phyloP scores from a whole-genome alignment of 1,140 invertebrate genomes.

The Aphelenchoides avenae region DNA sequence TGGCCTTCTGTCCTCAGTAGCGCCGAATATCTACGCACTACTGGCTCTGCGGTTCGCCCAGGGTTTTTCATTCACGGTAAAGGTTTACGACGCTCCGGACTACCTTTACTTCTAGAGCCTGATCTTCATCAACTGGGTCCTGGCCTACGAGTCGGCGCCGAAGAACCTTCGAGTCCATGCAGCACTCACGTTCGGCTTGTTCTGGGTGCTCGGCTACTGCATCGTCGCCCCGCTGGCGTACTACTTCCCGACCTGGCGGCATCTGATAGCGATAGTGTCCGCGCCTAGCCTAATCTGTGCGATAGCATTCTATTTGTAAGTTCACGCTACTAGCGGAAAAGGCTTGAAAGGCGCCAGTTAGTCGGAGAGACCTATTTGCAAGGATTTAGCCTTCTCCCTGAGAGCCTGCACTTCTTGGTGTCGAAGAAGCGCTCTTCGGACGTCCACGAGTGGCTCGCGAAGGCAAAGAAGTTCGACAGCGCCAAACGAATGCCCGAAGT shows the following conservation, averaged over 20 bases:
- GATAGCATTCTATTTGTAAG: slow-evolving; percentile 30
- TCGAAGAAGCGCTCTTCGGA: background rate
- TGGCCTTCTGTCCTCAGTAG: slow-evolving; percentile 18
- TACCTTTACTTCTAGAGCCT: no score
- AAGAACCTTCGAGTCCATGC: slow-evolving; percentile 29
- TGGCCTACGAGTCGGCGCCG: no score
- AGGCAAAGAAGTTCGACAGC: slow-evolving; percentile 19
- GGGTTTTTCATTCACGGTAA: slow-evolving; percentile 29
- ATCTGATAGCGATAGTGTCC: slow-evolving; percentile 16
- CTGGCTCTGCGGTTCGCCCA: slow-evolving; percentile 32
- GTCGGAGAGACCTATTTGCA: no score
- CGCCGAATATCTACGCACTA: slow-evolving; percentile 35
- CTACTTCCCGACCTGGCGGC: slow-evolving; percentile 28
- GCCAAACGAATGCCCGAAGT: background rate
- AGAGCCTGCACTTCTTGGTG: slow-evolving; percentile 38
- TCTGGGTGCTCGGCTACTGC: slow-evolving; percentile 48
- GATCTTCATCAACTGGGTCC: slow-evolving; percentile 37
- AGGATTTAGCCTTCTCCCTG: slow-evolving; percentile 27
- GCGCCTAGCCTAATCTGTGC: slow-evolving; percentile 27
- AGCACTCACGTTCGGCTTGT: slow-evolving; percentile 46
- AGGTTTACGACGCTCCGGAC: no score
- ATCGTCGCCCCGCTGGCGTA: slow-evolving; percentile 35
- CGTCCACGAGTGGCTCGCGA: slow-evolving; percentile 17
- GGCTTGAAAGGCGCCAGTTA: no score
- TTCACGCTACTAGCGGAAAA: background rate